Conservation (phyloP, 2,888 invertebrate genomes). For the Drosophila helvetica region DNA sequence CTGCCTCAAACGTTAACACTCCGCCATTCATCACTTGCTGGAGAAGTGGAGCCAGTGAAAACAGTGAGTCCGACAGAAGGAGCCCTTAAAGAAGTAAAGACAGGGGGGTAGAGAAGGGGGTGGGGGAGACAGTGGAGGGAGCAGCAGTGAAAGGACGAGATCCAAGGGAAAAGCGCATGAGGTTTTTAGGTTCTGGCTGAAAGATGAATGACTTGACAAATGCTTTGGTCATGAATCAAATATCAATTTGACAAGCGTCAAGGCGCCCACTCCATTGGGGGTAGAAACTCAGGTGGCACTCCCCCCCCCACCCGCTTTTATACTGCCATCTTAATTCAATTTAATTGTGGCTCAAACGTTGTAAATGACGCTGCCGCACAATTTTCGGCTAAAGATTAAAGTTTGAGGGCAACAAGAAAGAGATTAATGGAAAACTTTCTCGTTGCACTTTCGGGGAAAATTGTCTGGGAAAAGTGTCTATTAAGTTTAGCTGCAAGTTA, state of each 20-base stretch:
- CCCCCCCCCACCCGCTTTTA: constrained; percentile 32
- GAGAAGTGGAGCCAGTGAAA: constrained; percentile 35
- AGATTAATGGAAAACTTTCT: constrained; percentile 74
- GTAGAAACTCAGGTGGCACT: constrained; percentile 58
- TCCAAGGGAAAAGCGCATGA: constrained; percentile 22
- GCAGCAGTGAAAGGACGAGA: neutral
- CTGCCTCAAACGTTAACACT: constrained; percentile 56
- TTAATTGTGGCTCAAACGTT: constrained; percentile 67
- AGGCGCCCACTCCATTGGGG: constrained; percentile 33
- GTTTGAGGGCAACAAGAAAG: constrained; percentile 49
- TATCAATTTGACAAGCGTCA: constrained; percentile 81
- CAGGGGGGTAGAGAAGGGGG: neutral
- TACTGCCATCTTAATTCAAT: constrained; percentile 70
- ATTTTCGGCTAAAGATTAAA: constrained; percentile 59
- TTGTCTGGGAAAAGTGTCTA: constrained; percentile 48
- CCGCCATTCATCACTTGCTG: constrained; percentile 60
- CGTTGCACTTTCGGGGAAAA: constrained; percentile 59
- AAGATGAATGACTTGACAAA: constrained; percentile 82
- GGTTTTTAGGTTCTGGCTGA: constrained; percentile 28
- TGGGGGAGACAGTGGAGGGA: neutral
- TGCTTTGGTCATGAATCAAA: constrained; percentile 82
- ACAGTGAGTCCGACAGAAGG: neutral
- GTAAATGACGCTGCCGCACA: constrained; percentile 59
- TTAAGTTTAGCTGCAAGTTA: constrained; percentile 70
- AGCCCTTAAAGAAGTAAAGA: neutral